Percentiles rank a stretch among this genome's conserved stretches.
phyloP scores from a whole-genome alignment of 2,113 vertebrate species.

The Percopsis transmontana region DNA sequence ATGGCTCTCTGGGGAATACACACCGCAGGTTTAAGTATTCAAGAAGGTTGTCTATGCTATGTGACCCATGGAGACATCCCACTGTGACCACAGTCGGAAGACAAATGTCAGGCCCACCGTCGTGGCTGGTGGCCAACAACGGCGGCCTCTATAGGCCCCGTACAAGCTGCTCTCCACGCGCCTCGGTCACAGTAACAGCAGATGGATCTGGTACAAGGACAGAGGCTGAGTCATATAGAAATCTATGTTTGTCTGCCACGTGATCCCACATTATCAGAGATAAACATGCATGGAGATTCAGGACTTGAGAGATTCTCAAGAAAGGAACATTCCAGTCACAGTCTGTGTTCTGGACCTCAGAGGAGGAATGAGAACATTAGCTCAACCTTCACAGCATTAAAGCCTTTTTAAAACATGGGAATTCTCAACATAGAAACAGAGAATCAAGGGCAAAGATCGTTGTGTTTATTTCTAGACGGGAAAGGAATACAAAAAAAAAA shows the following conservation, averaged over 20 bases:
- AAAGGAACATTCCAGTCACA: conserved; percentile 20
- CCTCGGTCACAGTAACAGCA: not conserved
- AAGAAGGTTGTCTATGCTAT: conserved; percentile 29
- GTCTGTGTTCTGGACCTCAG: conserved; percentile 14
- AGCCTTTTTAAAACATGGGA: not conserved
- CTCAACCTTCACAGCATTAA: conserved; percentile 27
- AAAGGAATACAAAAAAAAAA: not conserved
- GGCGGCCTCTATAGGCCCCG: not conserved
- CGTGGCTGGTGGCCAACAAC: conserved; percentile 5
- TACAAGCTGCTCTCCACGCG: conserved; percentile 18
- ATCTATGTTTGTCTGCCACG: not conserved
- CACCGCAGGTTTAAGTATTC: conserved; percentile 40
- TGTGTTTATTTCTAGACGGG: not conserved
- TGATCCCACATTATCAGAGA: not conserved
- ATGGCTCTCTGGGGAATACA: not conserved
- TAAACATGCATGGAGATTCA: conserved; percentile 2
- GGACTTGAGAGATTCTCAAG: not conserved
- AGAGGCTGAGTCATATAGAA: not conserved
- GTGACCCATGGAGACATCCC: not conserved
- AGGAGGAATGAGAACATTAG: conserved; percentile 9
- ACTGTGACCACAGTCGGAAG: no score
- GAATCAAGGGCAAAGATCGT: not conserved
- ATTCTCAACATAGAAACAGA: not conserved
- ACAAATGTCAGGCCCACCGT: no score
- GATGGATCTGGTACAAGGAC: not conserved